These are phyloP conservation scores for Tyrophagus putrescentiae DNA, from an alignment of 1,140 invertebrate species.

Conservation along the genomic window DNA sequence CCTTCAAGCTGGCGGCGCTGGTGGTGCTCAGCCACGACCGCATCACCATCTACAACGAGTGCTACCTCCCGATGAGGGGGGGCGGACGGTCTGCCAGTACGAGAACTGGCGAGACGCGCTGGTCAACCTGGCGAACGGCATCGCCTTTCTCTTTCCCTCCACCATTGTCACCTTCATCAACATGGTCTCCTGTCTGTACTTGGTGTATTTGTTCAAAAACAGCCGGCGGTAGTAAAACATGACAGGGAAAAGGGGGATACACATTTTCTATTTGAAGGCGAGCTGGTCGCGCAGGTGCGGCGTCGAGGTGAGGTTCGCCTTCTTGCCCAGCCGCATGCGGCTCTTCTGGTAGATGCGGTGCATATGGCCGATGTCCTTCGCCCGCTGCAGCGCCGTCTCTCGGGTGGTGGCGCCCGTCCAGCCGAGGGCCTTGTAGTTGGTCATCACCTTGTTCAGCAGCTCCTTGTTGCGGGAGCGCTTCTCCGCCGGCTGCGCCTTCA, in stretches of 20 bases:
- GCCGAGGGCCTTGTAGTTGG: conserved; percentile 65
- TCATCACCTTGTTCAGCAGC: conserved; percentile 41
- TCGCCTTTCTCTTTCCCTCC: neutral
- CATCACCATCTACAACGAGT: neutral
- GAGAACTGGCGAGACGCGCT: neutral
- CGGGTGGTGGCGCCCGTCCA: conserved; percentile 54
- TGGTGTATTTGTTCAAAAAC: neutral
- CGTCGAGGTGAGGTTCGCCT: conserved; percentile 64
- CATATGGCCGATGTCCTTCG: conserved; percentile 66
- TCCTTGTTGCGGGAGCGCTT: conserved; percentile 27
- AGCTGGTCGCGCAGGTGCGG: conserved; percentile 62
- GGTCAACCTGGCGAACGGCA: neutral
- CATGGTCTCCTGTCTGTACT: neutral
- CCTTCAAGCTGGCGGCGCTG: neutral
- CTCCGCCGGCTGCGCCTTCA: conserved; percentile 43
- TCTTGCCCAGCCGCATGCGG: conserved; percentile 55
- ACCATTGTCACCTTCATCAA: neutral
- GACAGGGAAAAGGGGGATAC: neutral
- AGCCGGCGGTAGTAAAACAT: neutral
- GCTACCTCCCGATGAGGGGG: neutral
- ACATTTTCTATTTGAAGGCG: conserved; percentile 43
- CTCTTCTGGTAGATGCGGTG: conserved; percentile 61
- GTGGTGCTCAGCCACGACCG: neutral
- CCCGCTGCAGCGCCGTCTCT: conserved; percentile 49
- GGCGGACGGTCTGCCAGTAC: too few species aligned